Base-by-base conservation (phyloP, 2,888 invertebrate species). In the Acleris sparsana region DNA sequence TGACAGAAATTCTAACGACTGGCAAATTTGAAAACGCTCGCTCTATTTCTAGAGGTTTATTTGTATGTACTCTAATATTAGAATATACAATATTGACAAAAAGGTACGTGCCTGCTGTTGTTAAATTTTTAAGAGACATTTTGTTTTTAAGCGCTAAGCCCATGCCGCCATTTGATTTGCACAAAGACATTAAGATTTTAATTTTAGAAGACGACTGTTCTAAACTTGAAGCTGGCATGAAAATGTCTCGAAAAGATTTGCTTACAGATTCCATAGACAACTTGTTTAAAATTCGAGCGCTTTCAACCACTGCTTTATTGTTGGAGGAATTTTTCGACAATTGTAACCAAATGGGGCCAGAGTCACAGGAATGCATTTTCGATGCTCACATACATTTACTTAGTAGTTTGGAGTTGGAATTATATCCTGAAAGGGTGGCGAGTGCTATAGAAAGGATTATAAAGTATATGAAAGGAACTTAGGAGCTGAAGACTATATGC, bases 31-130 rank as follows among this genome's bases (percentile, higher is more conserved):
- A 93, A 73, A 94, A 93, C 11, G 92, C 94, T 0, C 91, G 93
- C 70, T 96, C 97, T 68, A 91, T 98, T 72, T 94, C 96, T 0
- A 94, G 94, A 82, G 97, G 98, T 0, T 86, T 98, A 7, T 97
- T 97, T 76, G 75, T 97, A 53, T 94, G 94, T 6, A 94, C 96
- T 0, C 84, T 97, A 22, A 86, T 96, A 68, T 85, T 96, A 74
- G 97, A 98, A 95, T 97, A 96, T 82, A 95, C 96, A 0, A 82
- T 90, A 0, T 82, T 96, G 44, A 97, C 97, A 0, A 97, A 97
- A 86, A 93, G 98, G 74, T 96, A 96, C 74, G 91, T 96, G 20
- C 98, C 99, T 0, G 95, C 97, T 17, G 96, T 94, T 0, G 89
- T 98, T 1, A 97, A 96, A 81, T 98, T 96, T 78, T 88, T 98